Conservation (phyloP, 2,888 invertebrate genomes). For the Tortricodes alternella region DNA sequence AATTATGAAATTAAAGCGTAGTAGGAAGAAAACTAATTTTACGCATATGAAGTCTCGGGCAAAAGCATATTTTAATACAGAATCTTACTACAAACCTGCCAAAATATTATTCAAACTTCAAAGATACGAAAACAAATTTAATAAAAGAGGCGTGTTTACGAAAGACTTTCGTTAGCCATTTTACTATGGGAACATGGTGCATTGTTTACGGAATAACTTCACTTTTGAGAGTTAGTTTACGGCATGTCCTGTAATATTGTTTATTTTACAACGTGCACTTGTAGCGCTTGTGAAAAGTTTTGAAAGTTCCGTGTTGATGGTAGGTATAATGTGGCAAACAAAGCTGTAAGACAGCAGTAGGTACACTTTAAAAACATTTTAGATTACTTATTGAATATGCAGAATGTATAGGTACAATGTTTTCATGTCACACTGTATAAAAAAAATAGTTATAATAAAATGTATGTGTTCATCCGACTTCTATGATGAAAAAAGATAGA, state of each 20-base stretch:
- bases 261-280: slow-evolving; percentile 32
- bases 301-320: background rate
- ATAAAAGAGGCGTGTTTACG: slow-evolving; percentile 11
- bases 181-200: slow-evolving; percentile 43
- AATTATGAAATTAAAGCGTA: too few species aligned
- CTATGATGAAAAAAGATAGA: too few species aligned
- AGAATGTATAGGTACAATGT: too few species aligned
- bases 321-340: background rate
- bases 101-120: slow-evolving; percentile 6
- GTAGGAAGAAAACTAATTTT: too few species aligned
- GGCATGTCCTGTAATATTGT: slow-evolving; percentile 50
- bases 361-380: background rate
- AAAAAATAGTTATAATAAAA: too few species aligned
- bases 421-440: too few species aligned
- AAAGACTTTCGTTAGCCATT: slow-evolving; percentile 9
- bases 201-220: slow-evolving; percentile 39
- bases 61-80: too few species aligned
- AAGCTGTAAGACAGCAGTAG: background rate
- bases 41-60: too few species aligned
- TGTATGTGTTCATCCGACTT: too few species aligned
- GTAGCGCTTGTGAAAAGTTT: slow-evolving; percentile 7
- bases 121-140: slow-evolving; percentile 23
- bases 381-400: too few species aligned
- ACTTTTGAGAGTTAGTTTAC: slow-evolving; percentile 39
- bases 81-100: background rate